Evolutionary conservation across 2,113 vertebrate genomes (phyloP), one percentile per base, ranked within the genome.

Genomic region (Hippocampus mohnikei): DNA sequence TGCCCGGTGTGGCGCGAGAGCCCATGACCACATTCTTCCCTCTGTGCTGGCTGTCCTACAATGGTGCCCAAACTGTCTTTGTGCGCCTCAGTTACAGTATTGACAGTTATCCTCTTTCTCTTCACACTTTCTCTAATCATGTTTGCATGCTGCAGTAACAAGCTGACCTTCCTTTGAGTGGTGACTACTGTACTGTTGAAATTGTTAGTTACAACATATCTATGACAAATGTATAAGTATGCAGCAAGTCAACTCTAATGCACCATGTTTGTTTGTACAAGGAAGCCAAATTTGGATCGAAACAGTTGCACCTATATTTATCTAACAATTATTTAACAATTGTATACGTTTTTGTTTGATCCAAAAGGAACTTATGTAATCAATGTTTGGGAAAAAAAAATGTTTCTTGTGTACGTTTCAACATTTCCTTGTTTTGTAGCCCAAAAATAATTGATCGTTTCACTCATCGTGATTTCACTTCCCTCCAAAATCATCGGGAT

Each of bases 21-120:
- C 82, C 78, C 67, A 59, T 15, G 48, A 84, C 73, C 74, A 79
- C 74, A 71, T 67, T 63, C 60, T 68, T 63, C 70, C 74, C 60
- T 73, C 69, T 71, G 67, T 71, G 71, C 79, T 79, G 60, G 1
- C 5, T 72, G 81, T 74, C 79, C 84, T 77, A 73, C 74, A 82
- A 79, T 70, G 65, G 42, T 75, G 61, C 73, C 69, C 75, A 70
- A 37, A 21, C 77, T 77, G 50, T 60, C 77, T 81, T 74, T 82
- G 74, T 86, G 63, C 66, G 50, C 66, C 58, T 75, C 62, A 63
- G 62, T 58, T 20, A 37, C 46, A 20, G 16, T 16, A 50, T 69
- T 29, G 48, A 71, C 71, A 59, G 66, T 75, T 73, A 56, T 37
- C 41, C 42, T 46, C 44, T 71, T 61, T 64, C 67, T 42, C 56